Evolutionary conservation across 2,797 vertebrate species (phyloP).

Genomic region (Leuciscus waleckii): DNA sequence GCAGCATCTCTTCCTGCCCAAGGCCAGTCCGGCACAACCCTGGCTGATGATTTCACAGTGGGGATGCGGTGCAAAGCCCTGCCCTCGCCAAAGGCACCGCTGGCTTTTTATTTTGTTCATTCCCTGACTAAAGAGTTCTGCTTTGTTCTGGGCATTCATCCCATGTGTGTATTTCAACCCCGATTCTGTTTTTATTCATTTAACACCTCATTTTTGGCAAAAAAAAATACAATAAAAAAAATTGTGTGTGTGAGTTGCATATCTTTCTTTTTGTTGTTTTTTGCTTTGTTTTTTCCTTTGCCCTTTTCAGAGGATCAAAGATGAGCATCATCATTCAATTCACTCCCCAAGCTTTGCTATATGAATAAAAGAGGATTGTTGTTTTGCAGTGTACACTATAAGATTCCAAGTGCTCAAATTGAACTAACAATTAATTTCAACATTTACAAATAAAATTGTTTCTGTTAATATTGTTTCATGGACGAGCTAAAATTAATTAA

Average conservation of each 20-base stretch:
- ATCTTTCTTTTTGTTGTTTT: not conserved
- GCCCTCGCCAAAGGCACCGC: slow-evolving; percentile 41
- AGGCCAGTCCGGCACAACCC: slow-evolving; percentile 45
- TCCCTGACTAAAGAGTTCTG: slow-evolving; percentile 35
- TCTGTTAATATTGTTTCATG: not conserved
- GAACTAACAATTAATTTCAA: not conserved
- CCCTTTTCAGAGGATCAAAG: slow-evolving; percentile 16
- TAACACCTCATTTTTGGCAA: slow-evolving; percentile 26
- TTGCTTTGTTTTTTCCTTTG: not conserved
- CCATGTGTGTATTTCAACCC: slow-evolving; percentile 8
- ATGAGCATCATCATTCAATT: slow-evolving; percentile 26
- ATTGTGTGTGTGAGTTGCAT: not conserved
- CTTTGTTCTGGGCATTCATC: slow-evolving; percentile 13
- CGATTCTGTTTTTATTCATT: slow-evolving; percentile 43
- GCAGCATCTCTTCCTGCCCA: slow-evolving; percentile 47
- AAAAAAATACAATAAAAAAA: too few relatives aligned
- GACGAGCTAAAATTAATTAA: not conserved
- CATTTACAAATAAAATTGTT: not conserved
- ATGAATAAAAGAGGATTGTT: slow-evolving; percentile 21
- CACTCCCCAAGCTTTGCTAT: slow-evolving; percentile 19
- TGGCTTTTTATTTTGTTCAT: slow-evolving; percentile 32
- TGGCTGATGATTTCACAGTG: slow-evolving; percentile 46
- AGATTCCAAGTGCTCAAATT: not conserved
- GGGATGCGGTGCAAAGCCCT: not conserved
- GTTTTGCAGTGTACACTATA: not conserved